Evolutionary conservation across 1,140 invertebrate species (phyloP).

Genomic region (Drosophila virilis): DNA sequence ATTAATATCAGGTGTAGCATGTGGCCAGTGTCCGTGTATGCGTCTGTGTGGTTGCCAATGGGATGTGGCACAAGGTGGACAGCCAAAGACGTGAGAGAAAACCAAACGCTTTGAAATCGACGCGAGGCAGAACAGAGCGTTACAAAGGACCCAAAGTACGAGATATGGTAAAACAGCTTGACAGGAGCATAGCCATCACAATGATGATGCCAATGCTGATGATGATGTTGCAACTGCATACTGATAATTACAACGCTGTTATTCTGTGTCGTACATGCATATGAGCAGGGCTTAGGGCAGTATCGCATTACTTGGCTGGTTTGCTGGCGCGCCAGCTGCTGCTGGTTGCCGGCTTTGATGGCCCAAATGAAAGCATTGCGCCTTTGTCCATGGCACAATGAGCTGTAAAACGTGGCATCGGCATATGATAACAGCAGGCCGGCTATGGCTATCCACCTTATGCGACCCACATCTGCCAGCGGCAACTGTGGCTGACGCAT

Average conservation of each 20-base stretch:
- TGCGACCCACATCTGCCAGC: background rate
- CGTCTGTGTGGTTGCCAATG: background rate
- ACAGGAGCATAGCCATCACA: slow-evolving; percentile 21
- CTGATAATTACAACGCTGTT: slow-evolving; percentile 20
- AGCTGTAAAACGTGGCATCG: slow-evolving; percentile 35
- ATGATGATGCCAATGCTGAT: background rate
- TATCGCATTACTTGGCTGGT: slow-evolving; percentile 26
- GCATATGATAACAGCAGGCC: slow-evolving; percentile 29
- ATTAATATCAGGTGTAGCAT: slow-evolving; percentile 22
- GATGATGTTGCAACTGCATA: background rate
- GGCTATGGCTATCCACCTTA: background rate
- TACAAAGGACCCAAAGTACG: slow-evolving; percentile 28
- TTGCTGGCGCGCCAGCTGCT: background rate
- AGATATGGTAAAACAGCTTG: slow-evolving; percentile 13
- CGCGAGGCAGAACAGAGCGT: slow-evolving; percentile 12
- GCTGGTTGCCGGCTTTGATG: slow-evolving; percentile 26
- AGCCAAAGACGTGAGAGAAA: slow-evolving; percentile 8
- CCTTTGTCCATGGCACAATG: slow-evolving; percentile 41
- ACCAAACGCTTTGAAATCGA: slow-evolving; percentile 1
- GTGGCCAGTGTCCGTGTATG: background rate
- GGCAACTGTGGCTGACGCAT: background rate
- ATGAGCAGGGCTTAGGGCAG: slow-evolving; percentile 17
- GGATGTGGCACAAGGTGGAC: slow-evolving; percentile 14
- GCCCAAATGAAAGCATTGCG: slow-evolving; percentile 36
- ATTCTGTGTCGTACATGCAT: slow-evolving; percentile 10